Percentiles rank a stretch among this genome's conserved stretches.
Evolutionary conservation across 1,140 invertebrate genomes (phyloP).

Genomic region (Pseudoatta argentina): DNA sequence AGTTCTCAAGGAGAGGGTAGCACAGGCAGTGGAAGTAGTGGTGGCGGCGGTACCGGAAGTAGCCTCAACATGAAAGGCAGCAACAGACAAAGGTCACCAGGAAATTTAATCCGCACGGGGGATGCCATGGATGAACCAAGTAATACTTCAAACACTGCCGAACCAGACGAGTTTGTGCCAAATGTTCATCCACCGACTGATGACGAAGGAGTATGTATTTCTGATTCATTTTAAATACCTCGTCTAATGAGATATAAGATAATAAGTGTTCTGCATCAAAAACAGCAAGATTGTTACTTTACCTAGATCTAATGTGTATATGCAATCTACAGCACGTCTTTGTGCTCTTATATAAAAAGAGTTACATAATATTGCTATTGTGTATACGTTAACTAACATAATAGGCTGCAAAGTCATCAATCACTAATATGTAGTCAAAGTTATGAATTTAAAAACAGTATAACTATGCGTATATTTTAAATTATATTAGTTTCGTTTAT

Average conservation of each 20-base stretch:
- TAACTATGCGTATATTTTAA: slow-evolving; percentile 69
- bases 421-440: slow-evolving; percentile 59
- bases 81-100: slow-evolving; percentile 83
- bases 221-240: not conserved
- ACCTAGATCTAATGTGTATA: not conserved
- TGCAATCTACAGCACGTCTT: slow-evolving; percentile 26
- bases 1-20: slow-evolving; percentile 80
- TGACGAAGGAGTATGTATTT: slow-evolving; percentile 80
- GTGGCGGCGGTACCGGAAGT: slow-evolving; percentile 75
- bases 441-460: slow-evolving; percentile 70
- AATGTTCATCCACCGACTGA: slow-evolving; percentile 82
- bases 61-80: slow-evolving; percentile 75
- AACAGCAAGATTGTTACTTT: slow-evolving; percentile 2
- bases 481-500: not conserved
- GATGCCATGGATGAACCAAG: slow-evolving; percentile 83
- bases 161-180: slow-evolving; percentile 82
- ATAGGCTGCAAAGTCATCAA: slow-evolving; percentile 65
- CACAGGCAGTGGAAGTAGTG: slow-evolving; percentile 83
- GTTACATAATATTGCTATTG: slow-evolving; percentile 65
- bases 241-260: slow-evolving; percentile 12
- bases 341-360: slow-evolving; percentile 61
- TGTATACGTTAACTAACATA: slow-evolving; percentile 50
- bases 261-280: slow-evolving; percentile 6
- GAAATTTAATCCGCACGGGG: slow-evolving; percentile 79
- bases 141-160: slow-evolving; percentile 80